Percentiles rank a stretch among this genome's conserved stretches.
phyloP scores from a whole-genome alignment of 2,888 invertebrate genomes.

The Drosophila recens region DNA sequence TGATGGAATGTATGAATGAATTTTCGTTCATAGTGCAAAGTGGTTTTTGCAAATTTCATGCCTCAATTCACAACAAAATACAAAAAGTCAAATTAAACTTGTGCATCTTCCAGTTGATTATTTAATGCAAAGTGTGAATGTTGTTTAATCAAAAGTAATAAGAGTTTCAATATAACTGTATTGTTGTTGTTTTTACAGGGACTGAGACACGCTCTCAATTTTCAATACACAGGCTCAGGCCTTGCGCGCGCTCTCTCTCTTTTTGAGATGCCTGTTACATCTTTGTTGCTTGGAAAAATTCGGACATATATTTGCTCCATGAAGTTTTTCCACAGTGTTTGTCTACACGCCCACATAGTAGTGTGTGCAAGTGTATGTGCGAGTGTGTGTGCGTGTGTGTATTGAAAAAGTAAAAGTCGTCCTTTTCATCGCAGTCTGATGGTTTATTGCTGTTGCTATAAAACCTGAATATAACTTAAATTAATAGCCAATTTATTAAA shows the following conservation, averaged over 20 bases:
- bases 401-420: constrained; percentile 76
- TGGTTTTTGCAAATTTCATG: constrained; percentile 37
- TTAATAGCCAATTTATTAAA: background rate
- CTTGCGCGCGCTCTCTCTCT: constrained; percentile 44
- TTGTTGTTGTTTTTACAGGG: constrained; percentile 58
- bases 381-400: constrained; percentile 46
- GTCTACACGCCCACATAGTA: constrained; percentile 77
- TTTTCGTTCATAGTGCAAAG: constrained; percentile 44
- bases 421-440: constrained; percentile 58
- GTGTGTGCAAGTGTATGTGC: constrained; percentile 33
- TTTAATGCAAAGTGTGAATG: background rate
- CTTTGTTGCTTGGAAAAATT: constrained; percentile 76
- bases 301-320: constrained; percentile 56
- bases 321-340: constrained; percentile 77
- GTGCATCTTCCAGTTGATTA: background rate
- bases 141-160: background rate
- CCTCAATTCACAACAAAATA: constrained; percentile 10
- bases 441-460: constrained; percentile 34
- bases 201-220: constrained; percentile 40
- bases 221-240: constrained; percentile 45
- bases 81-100: constrained; percentile 2
- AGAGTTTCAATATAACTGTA: constrained; percentile 27
- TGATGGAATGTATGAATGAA: constrained; percentile 75
- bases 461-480: constrained; percentile 9
- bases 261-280: constrained; percentile 66